Evolutionary conservation across 1,140 invertebrate species (phyloP).

Genomic region (Eriocheir sinensis): DNA sequence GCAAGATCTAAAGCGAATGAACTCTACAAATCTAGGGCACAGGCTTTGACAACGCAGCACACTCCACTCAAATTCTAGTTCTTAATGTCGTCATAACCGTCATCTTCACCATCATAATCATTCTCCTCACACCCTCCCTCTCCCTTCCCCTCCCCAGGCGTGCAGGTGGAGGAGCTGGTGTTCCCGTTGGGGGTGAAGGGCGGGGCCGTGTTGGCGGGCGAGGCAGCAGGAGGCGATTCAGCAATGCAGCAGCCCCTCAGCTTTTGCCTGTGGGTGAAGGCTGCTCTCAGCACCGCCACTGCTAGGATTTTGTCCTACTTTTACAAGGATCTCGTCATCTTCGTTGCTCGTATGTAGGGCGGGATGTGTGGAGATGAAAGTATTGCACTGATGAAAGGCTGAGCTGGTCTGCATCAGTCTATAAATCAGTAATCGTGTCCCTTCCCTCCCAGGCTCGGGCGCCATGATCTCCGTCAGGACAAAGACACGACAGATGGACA

Average conservation of each 20-base stretch:
- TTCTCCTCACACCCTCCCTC: neutral
- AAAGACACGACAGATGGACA: constrained; percentile 48
- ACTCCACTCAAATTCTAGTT: too few relatives aligned
- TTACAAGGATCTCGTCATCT: neutral
- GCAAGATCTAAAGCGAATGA: too few relatives aligned
- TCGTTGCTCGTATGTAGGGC: constrained; percentile 38
- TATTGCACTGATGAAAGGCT: neutral
- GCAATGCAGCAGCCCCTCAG: constrained; percentile 30
- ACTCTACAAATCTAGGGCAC: too few relatives aligned
- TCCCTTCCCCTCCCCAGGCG: neutral
- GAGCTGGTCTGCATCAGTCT: neutral
- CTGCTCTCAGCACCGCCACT: constrained; percentile 41
- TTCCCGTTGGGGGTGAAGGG: constrained; percentile 48
- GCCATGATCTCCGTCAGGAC: constrained; percentile 58
- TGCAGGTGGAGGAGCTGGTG: constrained; percentile 31
- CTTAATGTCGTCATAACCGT: neutral
- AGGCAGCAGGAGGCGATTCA: neutral
- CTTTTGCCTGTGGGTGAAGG: constrained; percentile 60
- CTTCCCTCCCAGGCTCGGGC: constrained; percentile 34
- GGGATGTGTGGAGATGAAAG: neutral
- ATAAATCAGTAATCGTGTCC: neutral
- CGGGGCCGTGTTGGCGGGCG: neutral
- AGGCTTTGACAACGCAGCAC: too few relatives aligned
- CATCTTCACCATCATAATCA: neutral
- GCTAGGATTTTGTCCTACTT: constrained; percentile 56